Conservation (phyloP, 2,113 vertebrate genomes). For the Glareola pratincola region DNA sequence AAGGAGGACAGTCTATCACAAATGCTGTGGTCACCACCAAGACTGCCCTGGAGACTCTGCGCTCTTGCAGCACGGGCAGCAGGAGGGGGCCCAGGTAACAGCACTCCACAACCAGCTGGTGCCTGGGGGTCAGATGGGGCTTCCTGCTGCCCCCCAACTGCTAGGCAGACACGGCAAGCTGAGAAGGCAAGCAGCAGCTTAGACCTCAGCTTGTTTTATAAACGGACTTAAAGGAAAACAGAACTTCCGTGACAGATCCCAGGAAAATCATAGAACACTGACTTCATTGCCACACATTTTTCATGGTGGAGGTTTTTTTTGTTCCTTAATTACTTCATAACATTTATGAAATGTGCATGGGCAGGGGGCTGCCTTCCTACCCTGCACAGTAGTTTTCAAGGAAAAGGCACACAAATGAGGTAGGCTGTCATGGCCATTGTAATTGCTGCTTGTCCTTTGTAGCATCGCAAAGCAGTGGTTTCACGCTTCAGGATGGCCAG, state of each 20-base stretch:
- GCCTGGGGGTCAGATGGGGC: not conserved
- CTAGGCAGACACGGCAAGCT: not conserved
- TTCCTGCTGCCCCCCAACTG: not conserved
- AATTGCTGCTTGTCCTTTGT: not conserved
- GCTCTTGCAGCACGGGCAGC: not conserved
- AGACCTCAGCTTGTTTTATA: not conserved
- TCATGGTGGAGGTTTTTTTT: not conserved
- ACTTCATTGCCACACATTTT: not conserved
- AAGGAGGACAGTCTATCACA: not conserved
- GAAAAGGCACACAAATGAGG: not conserved
- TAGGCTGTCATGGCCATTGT: not conserved
- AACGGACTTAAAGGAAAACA: not conserved
- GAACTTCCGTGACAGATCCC: not conserved
- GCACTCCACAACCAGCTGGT: not conserved
- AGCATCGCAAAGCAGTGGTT: not conserved
- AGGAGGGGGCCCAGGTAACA: not conserved
- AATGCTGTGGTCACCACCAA: not conserved
- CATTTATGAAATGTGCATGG: not conserved
- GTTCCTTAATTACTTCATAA: not conserved
- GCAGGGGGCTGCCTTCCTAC: not conserved
- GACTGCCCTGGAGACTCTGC: not conserved
- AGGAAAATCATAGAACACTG: not conserved
- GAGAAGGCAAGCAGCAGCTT: not conserved
- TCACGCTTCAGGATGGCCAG: not conserved
- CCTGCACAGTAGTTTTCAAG: not conserved